phyloP scores from a whole-genome alignment of 2,113 vertebrate genomes.

The Charadrius vociferus region DNA sequence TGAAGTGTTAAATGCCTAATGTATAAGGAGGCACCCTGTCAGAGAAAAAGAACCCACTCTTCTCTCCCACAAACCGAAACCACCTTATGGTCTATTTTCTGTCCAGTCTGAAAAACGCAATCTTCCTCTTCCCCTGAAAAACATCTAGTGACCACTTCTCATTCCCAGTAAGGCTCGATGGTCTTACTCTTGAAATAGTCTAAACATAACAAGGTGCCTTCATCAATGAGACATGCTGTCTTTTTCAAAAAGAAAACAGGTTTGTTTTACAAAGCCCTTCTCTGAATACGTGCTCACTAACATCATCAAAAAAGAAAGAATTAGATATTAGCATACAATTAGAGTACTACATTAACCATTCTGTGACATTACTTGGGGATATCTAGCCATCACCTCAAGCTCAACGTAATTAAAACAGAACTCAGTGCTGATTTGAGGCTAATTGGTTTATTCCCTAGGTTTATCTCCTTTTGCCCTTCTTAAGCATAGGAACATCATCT shows the following conservation, averaged over 20 bases:
- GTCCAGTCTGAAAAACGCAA: neutral
- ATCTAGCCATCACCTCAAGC: neutral
- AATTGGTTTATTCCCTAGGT: slow-evolving; percentile 37
- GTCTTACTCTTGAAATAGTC: neutral
- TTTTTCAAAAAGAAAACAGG: neutral
- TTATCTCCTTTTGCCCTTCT: neutral
- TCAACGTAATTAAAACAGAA: slow-evolving; percentile 14
- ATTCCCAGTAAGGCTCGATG: neutral
- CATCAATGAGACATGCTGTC: neutral
- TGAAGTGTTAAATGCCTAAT: neutral
- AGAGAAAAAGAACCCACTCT: neutral
- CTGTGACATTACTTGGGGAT: slow-evolving; percentile 2
- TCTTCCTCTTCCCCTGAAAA: neutral
- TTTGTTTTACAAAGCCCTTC: neutral
- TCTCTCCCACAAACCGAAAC: neutral
- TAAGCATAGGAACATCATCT: neutral
- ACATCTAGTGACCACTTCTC: neutral
- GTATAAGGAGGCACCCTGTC: neutral
- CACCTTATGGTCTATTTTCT: neutral
- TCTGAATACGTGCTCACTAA: neutral
- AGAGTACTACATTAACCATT: neutral
- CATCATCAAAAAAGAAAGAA: neutral
- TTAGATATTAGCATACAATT: neutral
- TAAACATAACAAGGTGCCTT: neutral
- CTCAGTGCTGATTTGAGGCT: neutral